These are phyloP conservation scores for Philopedon plagiatum DNA, from an alignment of 2,888 invertebrate genomes.

Conservation along the genomic window DNA sequence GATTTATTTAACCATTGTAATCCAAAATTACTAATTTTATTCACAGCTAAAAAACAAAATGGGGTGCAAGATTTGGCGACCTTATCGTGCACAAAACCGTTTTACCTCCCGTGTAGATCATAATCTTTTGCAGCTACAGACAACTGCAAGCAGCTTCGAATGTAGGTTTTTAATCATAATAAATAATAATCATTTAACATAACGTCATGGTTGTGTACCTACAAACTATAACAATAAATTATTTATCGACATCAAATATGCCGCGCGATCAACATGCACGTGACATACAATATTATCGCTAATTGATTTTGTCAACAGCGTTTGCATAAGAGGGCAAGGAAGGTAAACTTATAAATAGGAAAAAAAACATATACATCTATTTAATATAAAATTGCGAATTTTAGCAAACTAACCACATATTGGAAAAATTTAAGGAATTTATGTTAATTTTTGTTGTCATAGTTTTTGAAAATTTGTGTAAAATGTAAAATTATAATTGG, in stretches of 20 bases:
- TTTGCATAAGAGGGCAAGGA: slow-evolving; percentile 1
- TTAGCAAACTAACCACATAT: background rate
- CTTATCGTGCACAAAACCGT: too few relatives aligned
- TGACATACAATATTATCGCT: slow-evolving; percentile 29
- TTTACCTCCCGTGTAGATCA: too few relatives aligned
- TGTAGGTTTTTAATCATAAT: slow-evolving; percentile 24
- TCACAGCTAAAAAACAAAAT: too few relatives aligned
- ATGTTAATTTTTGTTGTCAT: background rate
- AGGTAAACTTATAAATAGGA: background rate
- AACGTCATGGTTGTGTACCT: slow-evolving; percentile 1
- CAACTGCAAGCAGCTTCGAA: background rate
- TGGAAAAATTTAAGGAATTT: background rate
- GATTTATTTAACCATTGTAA: too few relatives aligned
- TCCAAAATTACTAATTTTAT: too few relatives aligned
- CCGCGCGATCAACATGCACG: slow-evolving; percentile 30
- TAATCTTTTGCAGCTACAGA: background rate
- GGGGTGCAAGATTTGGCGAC: too few relatives aligned
- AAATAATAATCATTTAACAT: slow-evolving; percentile 4
- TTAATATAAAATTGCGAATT: background rate
- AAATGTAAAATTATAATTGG: too few relatives aligned
- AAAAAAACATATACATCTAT: background rate
- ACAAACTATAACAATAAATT: slow-evolving; percentile 21
- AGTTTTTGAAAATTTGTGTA: too few relatives aligned
- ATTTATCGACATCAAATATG: slow-evolving; percentile 25
- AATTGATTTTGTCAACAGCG: slow-evolving; percentile 23